Percentiles rank a stretch among this genome's conserved stretches.
Evolutionary conservation across 2,888 invertebrate species (phyloP).

Genomic region (Aromia moschata): DNA sequence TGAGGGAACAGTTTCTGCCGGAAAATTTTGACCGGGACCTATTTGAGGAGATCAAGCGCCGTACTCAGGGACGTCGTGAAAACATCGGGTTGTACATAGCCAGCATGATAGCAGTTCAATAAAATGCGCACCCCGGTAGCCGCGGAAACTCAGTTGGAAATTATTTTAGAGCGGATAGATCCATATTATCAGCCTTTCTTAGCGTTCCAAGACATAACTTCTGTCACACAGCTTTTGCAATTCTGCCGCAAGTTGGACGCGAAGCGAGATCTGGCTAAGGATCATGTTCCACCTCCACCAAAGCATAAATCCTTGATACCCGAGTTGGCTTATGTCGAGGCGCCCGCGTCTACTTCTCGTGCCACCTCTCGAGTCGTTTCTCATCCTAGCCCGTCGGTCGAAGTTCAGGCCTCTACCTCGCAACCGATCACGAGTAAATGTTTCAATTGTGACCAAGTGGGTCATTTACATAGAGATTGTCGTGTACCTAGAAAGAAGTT

Average conservation of each 20-base stretch:
- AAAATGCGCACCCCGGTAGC: neutral
- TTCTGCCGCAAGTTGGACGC: slow-evolving; percentile 28
- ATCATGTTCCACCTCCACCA: slow-evolving; percentile 4
- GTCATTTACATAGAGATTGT: slow-evolving; percentile 19
- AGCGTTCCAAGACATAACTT: neutral
- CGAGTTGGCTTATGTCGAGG: slow-evolving; percentile 23
- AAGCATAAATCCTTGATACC: slow-evolving; percentile 16
- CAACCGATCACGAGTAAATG: neutral
- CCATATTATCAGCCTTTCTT: slow-evolving; percentile 1
- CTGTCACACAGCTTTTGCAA: neutral
- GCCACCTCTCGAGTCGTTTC: neutral
- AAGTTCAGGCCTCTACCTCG: neutral
- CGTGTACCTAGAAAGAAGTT: neutral
- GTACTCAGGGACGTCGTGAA: neutral
- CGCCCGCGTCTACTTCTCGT: neutral
- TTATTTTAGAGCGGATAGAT: neutral
- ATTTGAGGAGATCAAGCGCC: neutral
- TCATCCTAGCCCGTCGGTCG: neutral
- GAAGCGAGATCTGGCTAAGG: slow-evolving; percentile 10
- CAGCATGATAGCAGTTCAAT: neutral
- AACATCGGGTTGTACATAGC: neutral
- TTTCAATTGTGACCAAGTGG: slow-evolving; percentile 23
- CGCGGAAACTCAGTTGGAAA: slow-evolving; percentile 3
- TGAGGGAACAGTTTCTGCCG: neutral
- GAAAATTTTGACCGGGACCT: neutral